Base-by-base conservation (phyloP, 1,140 invertebrate species). In the Galleria mellonella region DNA sequence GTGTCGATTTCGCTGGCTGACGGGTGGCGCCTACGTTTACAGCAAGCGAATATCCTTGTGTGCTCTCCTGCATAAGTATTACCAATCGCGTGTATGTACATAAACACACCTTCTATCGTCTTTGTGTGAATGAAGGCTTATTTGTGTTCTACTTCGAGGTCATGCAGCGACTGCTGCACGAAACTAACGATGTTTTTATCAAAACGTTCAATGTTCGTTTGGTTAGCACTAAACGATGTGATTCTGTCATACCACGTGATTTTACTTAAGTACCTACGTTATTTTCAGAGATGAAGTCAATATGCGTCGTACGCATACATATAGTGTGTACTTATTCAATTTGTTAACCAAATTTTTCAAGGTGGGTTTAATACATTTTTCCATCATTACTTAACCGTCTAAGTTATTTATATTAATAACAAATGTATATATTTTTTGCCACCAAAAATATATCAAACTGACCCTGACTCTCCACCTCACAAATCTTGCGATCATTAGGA, bases 1-100 rank as follows among this genome's bases (percentile, higher is more conserved):
- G 72, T 72, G 76, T 70, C 70, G 69, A 68, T 74, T 72, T 60
- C 78, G 72, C 72, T 66, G 66, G 77, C 73, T 77, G 64, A 69
- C 69, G 17, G 17, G 2, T 23, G 17, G 17, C 17, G 17, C 17
- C 17, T 41, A 61, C 43, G 43, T 40, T 27, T 32, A 23, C 27
- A 32, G n/a, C 54, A 53, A 47, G 32, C 50, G 57, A 45, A 51
- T 58, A 36, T 50, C 28, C 36, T 33, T 59, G 55, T 75, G 71
- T 72, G 60, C 13, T 48, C 51, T 53, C 56, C 59, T 50, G 52
- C 58, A 57, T 77, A 28, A 23, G n/a, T 52, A 74, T 62, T 53
- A 58, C 39, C 43, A 54, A 43, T 71, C 51, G 36, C 32, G 54
- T 72, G 68, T 50, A 70, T 49, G 60, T 67, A 71, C 51, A 63